phyloP scores from a whole-genome alignment of 92 coral and sea anemone species.

The Umimayanthus chanpuru region DNA sequence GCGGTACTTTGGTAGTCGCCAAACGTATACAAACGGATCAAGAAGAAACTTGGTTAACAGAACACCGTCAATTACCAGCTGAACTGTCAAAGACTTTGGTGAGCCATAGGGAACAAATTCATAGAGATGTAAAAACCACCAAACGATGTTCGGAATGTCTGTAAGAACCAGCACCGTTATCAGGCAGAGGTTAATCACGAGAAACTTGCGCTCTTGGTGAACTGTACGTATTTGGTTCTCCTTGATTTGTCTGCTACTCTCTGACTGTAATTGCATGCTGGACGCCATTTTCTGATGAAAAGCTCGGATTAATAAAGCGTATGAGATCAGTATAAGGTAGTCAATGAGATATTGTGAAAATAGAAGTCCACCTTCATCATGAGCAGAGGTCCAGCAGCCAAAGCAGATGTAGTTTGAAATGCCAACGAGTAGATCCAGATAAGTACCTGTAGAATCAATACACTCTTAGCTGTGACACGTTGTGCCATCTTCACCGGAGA shows the following conservation, averaged over 20 bases:
- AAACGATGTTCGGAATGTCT: not conserved
- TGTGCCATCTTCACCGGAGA: slow-evolving; percentile 15
- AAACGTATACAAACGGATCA: slow-evolving; percentile 21
- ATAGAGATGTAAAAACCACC: not conserved
- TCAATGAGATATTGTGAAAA: not conserved
- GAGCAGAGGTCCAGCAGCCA: not conserved
- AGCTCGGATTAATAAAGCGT: not conserved
- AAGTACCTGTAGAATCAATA: not conserved
- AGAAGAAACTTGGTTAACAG: slow-evolving; percentile 4
- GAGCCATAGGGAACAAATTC: not conserved
- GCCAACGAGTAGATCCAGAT: not conserved
- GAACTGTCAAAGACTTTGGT: not conserved
- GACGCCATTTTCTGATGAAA: not conserved
- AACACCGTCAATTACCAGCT: not conserved
- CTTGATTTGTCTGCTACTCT: not conserved
- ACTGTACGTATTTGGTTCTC: not conserved
- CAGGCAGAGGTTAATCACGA: not conserved
- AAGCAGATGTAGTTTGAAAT: not conserved
- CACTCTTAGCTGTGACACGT: not conserved
- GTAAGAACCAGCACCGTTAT: not conserved
- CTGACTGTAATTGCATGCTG: not conserved
- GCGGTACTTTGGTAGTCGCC: slow-evolving; percentile 19
- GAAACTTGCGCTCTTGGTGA: not conserved
- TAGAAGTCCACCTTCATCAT: not conserved
- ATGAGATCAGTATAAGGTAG: not conserved